Evolutionary conservation across 2,888 invertebrate genomes (phyloP).

Genomic region (Cryptus viduatorius): DNA sequence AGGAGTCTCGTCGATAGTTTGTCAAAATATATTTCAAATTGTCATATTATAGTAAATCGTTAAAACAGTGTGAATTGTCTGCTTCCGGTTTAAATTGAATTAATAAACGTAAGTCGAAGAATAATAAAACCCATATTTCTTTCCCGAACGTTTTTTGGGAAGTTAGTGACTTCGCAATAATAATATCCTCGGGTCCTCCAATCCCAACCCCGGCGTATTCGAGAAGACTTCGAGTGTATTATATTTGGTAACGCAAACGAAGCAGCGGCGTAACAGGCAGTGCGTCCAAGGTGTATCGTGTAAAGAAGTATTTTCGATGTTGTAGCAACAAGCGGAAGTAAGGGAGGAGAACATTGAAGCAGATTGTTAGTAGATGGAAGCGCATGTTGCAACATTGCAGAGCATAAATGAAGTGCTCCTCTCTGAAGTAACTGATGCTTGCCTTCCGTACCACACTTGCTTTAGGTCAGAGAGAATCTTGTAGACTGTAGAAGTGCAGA

Average conservation of each 20-base stretch:
- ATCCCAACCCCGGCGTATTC: too few species aligned
- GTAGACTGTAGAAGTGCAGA: too few species aligned
- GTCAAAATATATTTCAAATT: too few species aligned
- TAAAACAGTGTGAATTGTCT: too few species aligned
- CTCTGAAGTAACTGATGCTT: background rate
- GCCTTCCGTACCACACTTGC: background rate
- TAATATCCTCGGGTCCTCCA: too few species aligned
- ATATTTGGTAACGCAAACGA: background rate
- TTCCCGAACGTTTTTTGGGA: too few species aligned
- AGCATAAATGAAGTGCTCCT: background rate
- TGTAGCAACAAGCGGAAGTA: background rate
- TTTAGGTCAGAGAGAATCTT: background rate
- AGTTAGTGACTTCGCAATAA: too few species aligned
- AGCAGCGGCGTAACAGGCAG: background rate
- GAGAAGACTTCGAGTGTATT: background rate
- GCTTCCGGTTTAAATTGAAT: too few species aligned
- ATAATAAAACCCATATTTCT: too few species aligned
- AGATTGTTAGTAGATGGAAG: background rate
- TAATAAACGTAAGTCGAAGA: too few species aligned
- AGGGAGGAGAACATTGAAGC: background rate
- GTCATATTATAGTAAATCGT: too few species aligned
- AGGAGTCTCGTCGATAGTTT: too few species aligned
- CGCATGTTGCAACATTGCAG: slow-evolving; percentile 6
- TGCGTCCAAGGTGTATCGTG: background rate
- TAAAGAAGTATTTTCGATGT: background rate